Percentiles rank a stretch among this genome's conserved stretches.
Evolutionary conservation across 2,113 vertebrate genomes (phyloP).

Genomic region (Cariama cristata): DNA sequence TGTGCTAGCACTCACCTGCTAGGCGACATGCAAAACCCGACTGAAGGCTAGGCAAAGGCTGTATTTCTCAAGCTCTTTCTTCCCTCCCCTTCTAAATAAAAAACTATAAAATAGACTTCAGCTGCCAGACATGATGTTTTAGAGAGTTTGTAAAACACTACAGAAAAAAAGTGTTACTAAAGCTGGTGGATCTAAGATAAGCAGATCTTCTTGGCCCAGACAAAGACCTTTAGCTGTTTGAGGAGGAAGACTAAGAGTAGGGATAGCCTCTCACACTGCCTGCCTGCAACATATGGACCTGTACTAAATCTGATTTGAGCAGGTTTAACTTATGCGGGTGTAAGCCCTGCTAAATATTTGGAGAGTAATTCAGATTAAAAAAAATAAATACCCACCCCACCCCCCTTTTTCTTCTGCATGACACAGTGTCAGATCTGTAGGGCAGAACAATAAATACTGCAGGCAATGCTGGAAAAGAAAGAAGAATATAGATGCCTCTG

Average conservation of each 20-base stretch:
- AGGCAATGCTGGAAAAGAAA: background rate
- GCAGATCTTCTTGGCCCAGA: background rate
- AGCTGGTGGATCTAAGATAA: background rate
- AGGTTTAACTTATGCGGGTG: constrained; percentile 10
- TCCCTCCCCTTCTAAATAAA: background rate
- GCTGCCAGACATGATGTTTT: background rate
- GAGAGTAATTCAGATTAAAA: background rate
- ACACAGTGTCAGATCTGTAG: background rate
- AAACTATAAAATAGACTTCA: background rate
- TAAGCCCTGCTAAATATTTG: constrained; percentile 2
- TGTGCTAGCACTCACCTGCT: background rate
- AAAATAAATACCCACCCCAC: too few species aligned
- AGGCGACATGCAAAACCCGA: fast-evolving
- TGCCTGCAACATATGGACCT: constrained; percentile 9
- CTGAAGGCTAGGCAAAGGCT: background rate
- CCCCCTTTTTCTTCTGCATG: background rate
- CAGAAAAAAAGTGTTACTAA: background rate
- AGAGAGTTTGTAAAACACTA: background rate
- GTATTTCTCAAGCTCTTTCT: background rate
- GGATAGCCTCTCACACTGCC: background rate
- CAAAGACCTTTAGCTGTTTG: background rate
- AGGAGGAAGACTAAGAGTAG: background rate
- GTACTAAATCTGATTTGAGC: constrained; percentile 26
- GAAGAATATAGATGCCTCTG: background rate
- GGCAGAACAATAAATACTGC: background rate